phyloP scores from a whole-genome alignment of 1,140 invertebrate genomes.

The Globodera rostochiensis region DNA sequence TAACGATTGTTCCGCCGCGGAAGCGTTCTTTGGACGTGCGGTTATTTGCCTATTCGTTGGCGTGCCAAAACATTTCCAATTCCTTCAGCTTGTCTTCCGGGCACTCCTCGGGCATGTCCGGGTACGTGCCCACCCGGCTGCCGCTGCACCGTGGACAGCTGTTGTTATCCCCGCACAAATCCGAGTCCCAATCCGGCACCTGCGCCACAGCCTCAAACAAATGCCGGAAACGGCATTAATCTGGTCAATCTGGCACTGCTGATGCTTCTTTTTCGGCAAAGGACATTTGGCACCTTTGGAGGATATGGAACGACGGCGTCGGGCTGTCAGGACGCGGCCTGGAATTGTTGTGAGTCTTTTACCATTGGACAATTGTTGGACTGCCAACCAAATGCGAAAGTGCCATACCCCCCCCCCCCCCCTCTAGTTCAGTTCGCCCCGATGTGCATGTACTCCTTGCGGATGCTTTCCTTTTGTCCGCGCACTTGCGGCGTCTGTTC shows the following conservation, averaged over 20 bases:
- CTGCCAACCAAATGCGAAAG: neutral
- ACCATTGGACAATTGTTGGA: neutral
- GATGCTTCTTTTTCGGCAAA: slow-evolving; percentile 5
- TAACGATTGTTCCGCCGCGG: slow-evolving; percentile 7
- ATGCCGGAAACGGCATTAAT: neutral
- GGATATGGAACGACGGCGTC: neutral
- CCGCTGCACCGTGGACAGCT: slow-evolving; percentile 10
- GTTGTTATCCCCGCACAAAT: neutral
- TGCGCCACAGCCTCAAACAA: slow-evolving; percentile 7
- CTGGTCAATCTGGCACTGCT: slow-evolving; percentile 3
- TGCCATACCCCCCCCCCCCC: no score
- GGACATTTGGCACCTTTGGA: neutral
- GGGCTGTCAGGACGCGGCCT: slow-evolving; percentile 1
- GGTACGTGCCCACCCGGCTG: slow-evolving; percentile 8
- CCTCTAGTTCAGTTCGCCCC: slow-evolving; percentile 2
- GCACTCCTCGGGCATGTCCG: neutral
- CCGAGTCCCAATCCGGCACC: neutral
- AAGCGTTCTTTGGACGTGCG: slow-evolving; percentile 11
- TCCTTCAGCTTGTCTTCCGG: neutral
- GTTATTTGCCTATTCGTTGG: neutral
- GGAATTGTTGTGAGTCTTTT: slow-evolving; percentile 9
- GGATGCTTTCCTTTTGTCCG: slow-evolving; percentile 4
- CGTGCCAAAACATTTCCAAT: neutral
- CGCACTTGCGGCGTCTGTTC: slow-evolving; percentile 11
- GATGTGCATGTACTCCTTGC: neutral